Conservation (phyloP, 2,797 vertebrate genomes). For the Pseudochirops corinnae region DNA sequence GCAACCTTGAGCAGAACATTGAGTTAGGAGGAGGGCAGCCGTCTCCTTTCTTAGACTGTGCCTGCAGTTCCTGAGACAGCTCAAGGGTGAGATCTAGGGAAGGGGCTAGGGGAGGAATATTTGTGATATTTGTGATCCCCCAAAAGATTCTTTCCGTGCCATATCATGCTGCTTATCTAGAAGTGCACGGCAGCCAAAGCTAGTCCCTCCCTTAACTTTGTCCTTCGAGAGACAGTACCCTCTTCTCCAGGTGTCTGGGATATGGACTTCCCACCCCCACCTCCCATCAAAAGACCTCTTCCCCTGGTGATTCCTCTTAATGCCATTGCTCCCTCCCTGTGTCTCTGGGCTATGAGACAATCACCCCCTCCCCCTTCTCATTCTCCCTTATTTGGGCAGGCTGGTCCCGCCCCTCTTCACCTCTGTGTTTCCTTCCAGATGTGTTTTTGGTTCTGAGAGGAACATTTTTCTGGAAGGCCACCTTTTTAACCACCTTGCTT, state of each 20-base stretch:
- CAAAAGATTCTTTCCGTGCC: conserved; percentile 78
- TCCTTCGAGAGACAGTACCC: conserved; percentile 58
- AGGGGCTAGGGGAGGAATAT: conserved; percentile 6
- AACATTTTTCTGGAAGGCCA: conserved; percentile 72
- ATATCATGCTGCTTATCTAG: conserved; percentile 60
- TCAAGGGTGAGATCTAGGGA: conserved; percentile 9
- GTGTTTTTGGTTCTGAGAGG: conserved; percentile 69
- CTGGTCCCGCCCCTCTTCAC: conserved; percentile 71
- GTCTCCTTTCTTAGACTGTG: neutral
- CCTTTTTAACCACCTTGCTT: conserved; percentile 53
- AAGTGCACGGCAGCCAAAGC: conserved; percentile 80
- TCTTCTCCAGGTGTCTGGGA: conserved; percentile 25
- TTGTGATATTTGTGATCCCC: conserved; percentile 22
- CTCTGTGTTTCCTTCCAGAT: conserved; percentile 73
- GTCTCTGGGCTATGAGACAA: conserved; percentile 73
- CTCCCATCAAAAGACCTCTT: conserved; percentile 28
- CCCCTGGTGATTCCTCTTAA: neutral
- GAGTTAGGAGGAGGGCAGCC: neutral
- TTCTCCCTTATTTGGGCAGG: conserved; percentile 52
- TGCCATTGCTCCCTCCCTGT: neutral
- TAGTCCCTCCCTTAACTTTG: conserved; percentile 14
- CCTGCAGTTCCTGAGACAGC: neutral
- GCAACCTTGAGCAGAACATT: conserved; percentile 15
- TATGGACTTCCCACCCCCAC: conserved; percentile 16
- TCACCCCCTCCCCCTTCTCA: conserved; percentile 63